Evolutionary conservation across 2,113 vertebrate species (phyloP), one percentile per base, ranked within the genome.

Genomic region (Chascanopsetta lugubris): DNA sequence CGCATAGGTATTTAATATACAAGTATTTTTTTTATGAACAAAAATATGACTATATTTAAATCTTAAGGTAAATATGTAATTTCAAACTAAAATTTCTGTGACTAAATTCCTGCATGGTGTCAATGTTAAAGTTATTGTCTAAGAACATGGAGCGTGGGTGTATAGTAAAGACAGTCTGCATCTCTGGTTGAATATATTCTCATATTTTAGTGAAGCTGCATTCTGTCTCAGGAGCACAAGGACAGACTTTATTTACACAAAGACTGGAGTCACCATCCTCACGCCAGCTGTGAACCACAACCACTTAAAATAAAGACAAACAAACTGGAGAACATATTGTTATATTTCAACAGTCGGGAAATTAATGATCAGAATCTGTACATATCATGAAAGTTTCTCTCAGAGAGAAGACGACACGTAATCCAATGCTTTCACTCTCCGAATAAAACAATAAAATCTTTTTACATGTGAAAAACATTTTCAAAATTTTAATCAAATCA

Each of bases 201-300:
- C 79, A 88, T 86, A 82, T 79, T 85, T 78, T 51, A 60, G 50
- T 68, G 59, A 47, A 43, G 55, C 70, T 74, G 77, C 73, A 77
- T 60, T 49, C 29, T 77, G 43, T 65, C 57, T 65, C 77, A 58
- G 65, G 27, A 72, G 43, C 20, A n/a, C n/a, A 55, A 61, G 49
- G 63, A 80, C 73, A 84, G 66, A 80, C 67, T 72, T 57, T 75
- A 85, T 82, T 86, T 88, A 88, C 87, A 88, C 72, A 77, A 43
- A n/a, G n/a, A n/a, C n/a, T 17, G n/a, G 17, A 6, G 38, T n/a
- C 13, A 13, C 17, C 17, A n/a, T 42, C 38, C 38, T 42, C 17
- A 42, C 4, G 17, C n/a, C 38, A 70, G 56, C 72, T 58, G 34
- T 56, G 26, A 55, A 70, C 57, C 8, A 48, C 25, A 42, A 47